Conservation (phyloP, 2,888 invertebrate species). For the Geotrupes spiniger region DNA sequence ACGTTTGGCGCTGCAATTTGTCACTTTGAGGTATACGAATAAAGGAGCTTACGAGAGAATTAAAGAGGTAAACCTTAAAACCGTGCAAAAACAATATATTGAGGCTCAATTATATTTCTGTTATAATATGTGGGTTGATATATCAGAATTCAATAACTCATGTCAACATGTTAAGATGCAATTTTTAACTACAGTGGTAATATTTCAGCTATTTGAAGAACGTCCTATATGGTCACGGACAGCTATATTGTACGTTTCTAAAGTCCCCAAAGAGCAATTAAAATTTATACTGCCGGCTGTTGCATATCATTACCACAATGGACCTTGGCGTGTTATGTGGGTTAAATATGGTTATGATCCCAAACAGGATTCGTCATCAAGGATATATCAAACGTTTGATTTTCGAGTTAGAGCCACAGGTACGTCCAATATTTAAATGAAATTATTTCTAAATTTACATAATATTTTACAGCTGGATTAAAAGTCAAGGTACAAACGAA, state of each 20-base stretch:
- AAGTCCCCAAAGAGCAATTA: conserved; percentile 60
- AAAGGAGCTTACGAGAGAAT: conserved; percentile 30
- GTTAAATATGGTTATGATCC: conserved; percentile 91
- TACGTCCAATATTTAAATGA: conserved; percentile 42
- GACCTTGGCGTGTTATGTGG: conserved; percentile 94
- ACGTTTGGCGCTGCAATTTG: conserved; percentile 53
- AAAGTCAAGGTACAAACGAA: conserved; percentile 54
- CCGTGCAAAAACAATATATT: too few relatives aligned
- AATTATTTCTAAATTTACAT: conserved; percentile 1
- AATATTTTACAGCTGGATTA: conserved; percentile 48
- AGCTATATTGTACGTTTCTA: conserved; percentile 66
- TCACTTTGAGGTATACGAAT: conserved; percentile 32
- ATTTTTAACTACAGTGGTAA: too few relatives aligned
- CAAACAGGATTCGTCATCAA: conserved; percentile 69
- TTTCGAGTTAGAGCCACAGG: conserved; percentile 68
- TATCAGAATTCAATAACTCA: too few relatives aligned
- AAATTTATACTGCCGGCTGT: conserved; percentile 79
- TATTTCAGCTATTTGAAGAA: conserved; percentile 70
- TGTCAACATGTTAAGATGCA: too few relatives aligned
- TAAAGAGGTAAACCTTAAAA: conserved; percentile 28
- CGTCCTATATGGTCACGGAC: conserved; percentile 88
- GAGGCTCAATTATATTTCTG: too few relatives aligned
- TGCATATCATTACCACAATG: conserved; percentile 81
- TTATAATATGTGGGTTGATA: too few relatives aligned
- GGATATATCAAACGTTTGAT: conserved; percentile 87